Base-by-base conservation (phyloP, 2,113 vertebrate species). In the Elgaria multicarinata region DNA sequence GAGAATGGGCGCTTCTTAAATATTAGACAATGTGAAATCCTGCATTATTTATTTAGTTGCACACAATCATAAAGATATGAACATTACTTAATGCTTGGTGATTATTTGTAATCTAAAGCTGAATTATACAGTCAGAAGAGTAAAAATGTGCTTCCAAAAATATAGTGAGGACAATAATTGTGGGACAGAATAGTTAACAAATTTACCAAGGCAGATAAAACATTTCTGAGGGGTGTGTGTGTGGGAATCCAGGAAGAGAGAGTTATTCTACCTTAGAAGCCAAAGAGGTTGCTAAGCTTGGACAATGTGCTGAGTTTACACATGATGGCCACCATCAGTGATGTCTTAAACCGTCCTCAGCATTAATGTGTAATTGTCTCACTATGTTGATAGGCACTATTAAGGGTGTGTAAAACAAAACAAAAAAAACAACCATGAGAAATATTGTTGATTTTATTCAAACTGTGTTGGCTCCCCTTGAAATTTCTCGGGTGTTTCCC, bases 1-100 rank as follows among this genome's bases (percentile, higher is more conserved):
- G 93, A 53, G 90, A 85, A 75, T 75, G 84, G 77, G 53, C 67
- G 77, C 83, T 89, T 72, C 90, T 93, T 75, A 84, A 94, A 87
- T 90, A 90, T 93, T 95, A 88, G 93, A 92, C 86, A 8, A 50
- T 71, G 83, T 75, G 78, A 22, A 80, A 62, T 77, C 67, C 78
- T 83, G 64, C 69, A 33, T 39, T 80, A 4, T 0, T 86, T 92
- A 87, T 64, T 67, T 91, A 39, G 31, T 75, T 93, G 64, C n/a
- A 0, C 82, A 87, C 69, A 85, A 87, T 90, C 84, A 46, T 76
- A 3, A 46, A 0, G 0, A 3, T 50, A 1, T 3, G 3, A 80
- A 2, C 4, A 1, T 67, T 90, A n/a, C 2, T 9, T 74, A 55
- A 84, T 80, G 69, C 85, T 92, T 91, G 87, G 74, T 75, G 31